Evolutionary conservation across 2,888 invertebrate genomes (phyloP).

Genomic region (Deilephila elpenor): DNA sequence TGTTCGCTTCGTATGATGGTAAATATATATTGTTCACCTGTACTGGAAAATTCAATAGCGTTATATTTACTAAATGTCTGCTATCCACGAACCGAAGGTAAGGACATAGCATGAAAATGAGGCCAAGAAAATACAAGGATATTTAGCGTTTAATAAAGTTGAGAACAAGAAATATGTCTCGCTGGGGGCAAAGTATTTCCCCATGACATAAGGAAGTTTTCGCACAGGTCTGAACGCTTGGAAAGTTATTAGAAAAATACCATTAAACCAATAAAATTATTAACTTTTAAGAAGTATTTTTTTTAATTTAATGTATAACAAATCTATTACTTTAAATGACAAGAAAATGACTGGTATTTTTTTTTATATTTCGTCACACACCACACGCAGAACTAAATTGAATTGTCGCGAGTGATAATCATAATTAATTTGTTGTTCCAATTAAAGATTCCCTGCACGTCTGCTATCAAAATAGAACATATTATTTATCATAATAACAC

Average conservation of each 20-base stretch:
- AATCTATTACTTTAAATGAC: too few species aligned
- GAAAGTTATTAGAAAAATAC: too few species aligned
- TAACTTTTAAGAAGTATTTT: too few species aligned
- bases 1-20: conserved; percentile 5
- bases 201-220: too few species aligned
- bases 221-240: too few species aligned
- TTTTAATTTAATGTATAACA: too few species aligned
- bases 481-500: neutral
- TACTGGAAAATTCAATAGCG: neutral
- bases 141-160: too few species aligned
- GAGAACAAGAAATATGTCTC: too few species aligned
- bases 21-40: conserved; percentile 20
- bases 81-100: neutral
- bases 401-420: neutral
- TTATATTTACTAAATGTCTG: neutral
- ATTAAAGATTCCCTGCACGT: neutral
- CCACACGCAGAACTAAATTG: neutral
- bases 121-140: too few species aligned
- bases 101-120: neutral
- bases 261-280: too few species aligned
- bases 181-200: too few species aligned
- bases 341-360: too few species aligned
- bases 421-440: neutral
- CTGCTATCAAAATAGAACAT: neutral
- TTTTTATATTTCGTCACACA: neutral